Percentiles rank a stretch among this genome's conserved stretches.
Conservation (phyloP, 2,888 invertebrate genomes). For the Coelogynopora nodosa region DNA sequence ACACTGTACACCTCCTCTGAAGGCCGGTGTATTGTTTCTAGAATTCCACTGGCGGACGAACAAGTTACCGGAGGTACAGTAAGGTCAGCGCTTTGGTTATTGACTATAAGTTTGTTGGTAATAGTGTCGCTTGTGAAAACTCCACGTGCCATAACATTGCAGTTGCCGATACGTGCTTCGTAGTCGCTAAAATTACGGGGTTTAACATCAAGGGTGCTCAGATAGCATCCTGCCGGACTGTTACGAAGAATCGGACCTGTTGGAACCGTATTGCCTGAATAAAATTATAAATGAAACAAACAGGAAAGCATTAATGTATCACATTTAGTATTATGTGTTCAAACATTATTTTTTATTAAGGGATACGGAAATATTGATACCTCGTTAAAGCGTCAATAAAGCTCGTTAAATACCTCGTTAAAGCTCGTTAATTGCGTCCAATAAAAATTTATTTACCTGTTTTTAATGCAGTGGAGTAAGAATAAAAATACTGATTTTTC, state of each 20-base stretch:
- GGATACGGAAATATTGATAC: too few relatives aligned
- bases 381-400: too few relatives aligned
- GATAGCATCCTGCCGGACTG: conserved; percentile 82
- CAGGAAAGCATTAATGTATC: too few relatives aligned
- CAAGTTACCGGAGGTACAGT: conserved; percentile 51
- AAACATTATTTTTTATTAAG: too few relatives aligned
- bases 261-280: conserved; percentile 93
- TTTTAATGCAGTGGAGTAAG: neutral
- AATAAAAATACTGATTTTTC: too few relatives aligned
- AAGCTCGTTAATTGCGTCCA: neutral
- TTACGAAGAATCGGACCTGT: conserved; percentile 93
- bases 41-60: too few relatives aligned
- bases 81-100: too few relatives aligned
- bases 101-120: conserved; percentile 79
- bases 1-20: conserved; percentile 85
- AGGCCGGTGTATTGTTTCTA: conserved; percentile 76
- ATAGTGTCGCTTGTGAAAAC: conserved; percentile 96
- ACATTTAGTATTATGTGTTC: too few relatives aligned
- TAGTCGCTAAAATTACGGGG: conserved; percentile 96
- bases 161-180: conserved; percentile 91
- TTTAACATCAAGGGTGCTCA: neutral
- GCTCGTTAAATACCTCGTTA: too few relatives aligned
- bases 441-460: too few relatives aligned
- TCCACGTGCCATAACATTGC: conserved; percentile 92
- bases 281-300: too few relatives aligned